Percentiles rank a stretch among this genome's conserved stretches.
Evolutionary conservation across 2,888 invertebrate species (phyloP).

Genomic region (Dioctria rufipes): DNA sequence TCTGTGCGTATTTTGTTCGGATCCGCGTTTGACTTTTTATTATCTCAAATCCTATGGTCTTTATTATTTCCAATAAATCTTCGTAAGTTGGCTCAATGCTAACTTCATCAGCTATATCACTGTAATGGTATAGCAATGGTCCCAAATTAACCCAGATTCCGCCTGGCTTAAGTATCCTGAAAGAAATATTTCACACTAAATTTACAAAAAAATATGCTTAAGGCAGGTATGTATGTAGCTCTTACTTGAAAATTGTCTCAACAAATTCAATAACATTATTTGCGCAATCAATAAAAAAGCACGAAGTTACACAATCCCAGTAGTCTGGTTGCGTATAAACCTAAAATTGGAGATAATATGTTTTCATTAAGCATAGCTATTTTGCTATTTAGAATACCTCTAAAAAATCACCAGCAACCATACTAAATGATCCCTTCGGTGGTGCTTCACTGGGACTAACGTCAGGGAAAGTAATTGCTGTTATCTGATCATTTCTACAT

Average conservation of each 20-base stretch:
- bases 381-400: conserved; percentile 76
- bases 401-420: conserved; percentile 97
- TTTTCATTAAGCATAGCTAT: background rate
- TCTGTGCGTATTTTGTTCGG: conserved; percentile 92
- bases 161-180: conserved; percentile 86
- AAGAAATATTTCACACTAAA: conserved; percentile 36
- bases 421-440: conserved; percentile 82
- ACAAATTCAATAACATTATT: conserved; percentile 96
- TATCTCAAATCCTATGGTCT: conserved; percentile 86
- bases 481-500: conserved; percentile 84
- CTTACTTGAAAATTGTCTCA: conserved; percentile 85
- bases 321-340: conserved; percentile 79
- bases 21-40: conserved; percentile 81
- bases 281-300: conserved; percentile 99
- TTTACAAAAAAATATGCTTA: background rate
- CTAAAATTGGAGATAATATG: conserved; percentile 62
- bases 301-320: conserved; percentile 95
- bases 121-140: conserved; percentile 92
- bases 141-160: conserved; percentile 93
- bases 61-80: conserved; percentile 83
- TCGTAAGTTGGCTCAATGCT: conserved; percentile 96
- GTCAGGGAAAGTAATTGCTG: conserved; percentile 88
- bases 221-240: background rate
- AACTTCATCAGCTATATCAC: conserved; percentile 87
- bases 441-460: conserved; percentile 80